Percentiles rank a stretch among this genome's conserved stretches.
phyloP scores from a whole-genome alignment of 35 echinoderm and acorn worm species.

The Strongylocentrotus purpuratus region DNA sequence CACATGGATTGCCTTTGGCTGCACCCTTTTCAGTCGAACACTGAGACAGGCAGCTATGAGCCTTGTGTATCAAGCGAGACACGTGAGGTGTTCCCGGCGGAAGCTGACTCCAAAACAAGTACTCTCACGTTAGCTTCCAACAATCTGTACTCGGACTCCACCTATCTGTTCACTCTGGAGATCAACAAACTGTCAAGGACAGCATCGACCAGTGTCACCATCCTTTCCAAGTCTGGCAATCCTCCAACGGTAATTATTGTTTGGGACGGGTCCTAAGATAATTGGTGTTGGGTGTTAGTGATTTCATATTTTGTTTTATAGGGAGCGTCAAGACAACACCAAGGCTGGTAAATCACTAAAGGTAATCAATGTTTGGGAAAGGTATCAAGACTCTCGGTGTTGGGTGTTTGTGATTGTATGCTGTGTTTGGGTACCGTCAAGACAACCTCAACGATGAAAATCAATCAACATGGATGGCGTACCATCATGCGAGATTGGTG shows the following conservation, averaged over 20 bases:
- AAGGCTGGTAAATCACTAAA: too few species aligned
- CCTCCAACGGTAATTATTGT: slow-evolving; percentile 74
- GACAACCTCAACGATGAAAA: too few species aligned
- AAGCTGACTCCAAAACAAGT: neutral
- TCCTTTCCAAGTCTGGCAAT: slow-evolving; percentile 75
- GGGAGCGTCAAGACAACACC: too few species aligned
- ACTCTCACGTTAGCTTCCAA: slow-evolving; percentile 64
- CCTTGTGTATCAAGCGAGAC: neutral
- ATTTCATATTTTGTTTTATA: too few species aligned
- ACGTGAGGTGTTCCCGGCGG: slow-evolving; percentile 14
- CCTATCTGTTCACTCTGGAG: slow-evolving; percentile 72
- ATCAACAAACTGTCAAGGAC: slow-evolving; percentile 59
- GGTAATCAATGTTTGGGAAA: too few species aligned
- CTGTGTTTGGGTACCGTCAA: too few species aligned
- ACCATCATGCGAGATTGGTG: too few species aligned
- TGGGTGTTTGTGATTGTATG: too few species aligned
- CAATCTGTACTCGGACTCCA: slow-evolving; percentile 72
- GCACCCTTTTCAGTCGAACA: neutral
- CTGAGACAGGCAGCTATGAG: neutral
- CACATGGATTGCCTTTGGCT: neutral
- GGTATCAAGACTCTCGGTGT: too few species aligned
- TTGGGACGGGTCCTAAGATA: too few species aligned
- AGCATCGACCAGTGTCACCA: slow-evolving; percentile 57
- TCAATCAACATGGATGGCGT: too few species aligned
- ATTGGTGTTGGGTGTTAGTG: too few species aligned